Evolutionary conservation across 2,797 vertebrate species (phyloP), one percentile per base, ranked within the genome.

Genomic region (Taenioides sp.): DNA sequence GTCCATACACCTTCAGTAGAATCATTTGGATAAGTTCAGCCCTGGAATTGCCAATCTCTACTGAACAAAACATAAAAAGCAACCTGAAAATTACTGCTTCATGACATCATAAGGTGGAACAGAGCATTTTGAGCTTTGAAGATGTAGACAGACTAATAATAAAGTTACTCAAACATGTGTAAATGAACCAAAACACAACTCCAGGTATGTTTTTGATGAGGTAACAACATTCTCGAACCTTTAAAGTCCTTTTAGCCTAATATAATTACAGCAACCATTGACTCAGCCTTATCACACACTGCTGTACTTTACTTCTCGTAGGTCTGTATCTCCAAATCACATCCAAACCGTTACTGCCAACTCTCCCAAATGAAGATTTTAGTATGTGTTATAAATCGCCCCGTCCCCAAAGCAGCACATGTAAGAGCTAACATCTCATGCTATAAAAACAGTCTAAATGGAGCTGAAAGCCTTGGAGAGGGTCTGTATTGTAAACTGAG

Each of bases 361-460:
- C 67, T 67, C 40, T 63, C 25, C 34, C 11, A 50, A 75, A 70
- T 63, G 4, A 40, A 72, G 74, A 70, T 77, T 77, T 85, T 68
- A 71, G 67, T 64, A 12, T 40, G 31, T n/a, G 27, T 17, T 0
- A 47, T 47, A 47, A 47, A 54, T 54, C 50, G 40, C 25, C 20
- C 11, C 50, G 60, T 57, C 55, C 60, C 63, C 23, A 28, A 22
- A 75, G 70, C n/a, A 65, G 25, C 43, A 47, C 73, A 71, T 55
- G 65, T 67, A 4, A 28, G 59, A 57, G 64, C 1, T n/a, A 37
- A 62, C 43, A 70, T 64, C 37, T 66, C 69, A 31, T 40, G 6
- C 23, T 16, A 65, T 37, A 27, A 34, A 28, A 69, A 64, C 50
- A 65, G 52, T 52, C 55, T 50, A 5, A 62, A 61, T n/a, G 59